phyloP scores from a whole-genome alignment of 2,113 vertebrate genomes.

The Chunga burmeisteri region DNA sequence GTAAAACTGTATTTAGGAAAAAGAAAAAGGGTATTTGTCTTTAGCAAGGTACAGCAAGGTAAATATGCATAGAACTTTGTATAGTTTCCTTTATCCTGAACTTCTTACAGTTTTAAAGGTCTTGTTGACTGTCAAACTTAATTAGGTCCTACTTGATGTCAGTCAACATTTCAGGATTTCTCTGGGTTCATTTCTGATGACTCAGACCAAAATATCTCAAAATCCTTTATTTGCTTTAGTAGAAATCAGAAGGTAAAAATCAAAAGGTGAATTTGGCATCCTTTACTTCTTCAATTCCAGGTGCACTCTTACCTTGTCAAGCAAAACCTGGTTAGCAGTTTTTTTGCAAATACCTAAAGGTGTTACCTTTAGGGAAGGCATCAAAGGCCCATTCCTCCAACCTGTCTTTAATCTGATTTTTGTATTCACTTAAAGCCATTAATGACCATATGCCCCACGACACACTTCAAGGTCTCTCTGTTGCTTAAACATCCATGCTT shows the following conservation, averaged over 20 bases:
- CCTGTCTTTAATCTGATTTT: background rate
- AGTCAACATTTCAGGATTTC: background rate
- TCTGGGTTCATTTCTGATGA: background rate
- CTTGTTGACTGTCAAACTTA: background rate
- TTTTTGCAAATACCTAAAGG: background rate
- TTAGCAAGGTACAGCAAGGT: background rate
- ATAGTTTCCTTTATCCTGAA: background rate
- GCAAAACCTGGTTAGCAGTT: background rate
- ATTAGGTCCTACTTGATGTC: background rate
- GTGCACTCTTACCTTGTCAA: background rate
- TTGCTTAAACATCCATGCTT: background rate
- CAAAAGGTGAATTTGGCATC: background rate
- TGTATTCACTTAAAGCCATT: background rate
- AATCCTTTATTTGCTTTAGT: background rate
- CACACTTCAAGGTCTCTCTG: background rate
- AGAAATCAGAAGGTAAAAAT: background rate
- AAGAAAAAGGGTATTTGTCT: background rate
- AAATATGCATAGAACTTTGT: background rate
- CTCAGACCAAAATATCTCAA: background rate
- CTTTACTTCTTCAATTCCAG: background rate
- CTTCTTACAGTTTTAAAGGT: background rate
- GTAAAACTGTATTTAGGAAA: background rate
- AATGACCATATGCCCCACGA: background rate
- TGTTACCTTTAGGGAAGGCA: background rate
- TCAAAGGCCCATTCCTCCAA: background rate